Evolutionary conservation across 2,113 vertebrate genomes (phyloP).

Genomic region (Peucedramus taeniatus): DNA sequence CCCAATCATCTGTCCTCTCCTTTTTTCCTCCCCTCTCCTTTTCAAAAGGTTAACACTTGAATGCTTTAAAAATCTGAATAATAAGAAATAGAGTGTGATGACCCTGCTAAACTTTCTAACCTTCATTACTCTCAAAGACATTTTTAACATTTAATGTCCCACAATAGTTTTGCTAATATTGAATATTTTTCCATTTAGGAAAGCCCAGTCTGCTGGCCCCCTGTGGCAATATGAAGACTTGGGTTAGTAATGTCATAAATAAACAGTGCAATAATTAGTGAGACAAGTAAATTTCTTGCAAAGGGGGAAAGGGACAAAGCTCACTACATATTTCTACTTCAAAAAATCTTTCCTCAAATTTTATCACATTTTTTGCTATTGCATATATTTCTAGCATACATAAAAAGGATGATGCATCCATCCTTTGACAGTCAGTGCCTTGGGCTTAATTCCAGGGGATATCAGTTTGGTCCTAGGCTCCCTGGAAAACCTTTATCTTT

Average conservation of each 20-base stretch:
- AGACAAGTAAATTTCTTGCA: neutral
- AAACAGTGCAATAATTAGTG: neutral
- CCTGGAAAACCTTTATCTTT: neutral
- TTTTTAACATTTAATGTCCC: conserved; percentile 46
- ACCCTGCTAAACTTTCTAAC: conserved; percentile 64
- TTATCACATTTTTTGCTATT: neutral
- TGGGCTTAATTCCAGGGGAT: neutral
- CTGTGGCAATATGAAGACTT: neutral
- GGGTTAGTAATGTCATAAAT: neutral
- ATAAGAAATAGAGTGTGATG: conserved; percentile 50
- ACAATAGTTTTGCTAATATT: neutral
- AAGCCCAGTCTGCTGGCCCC: neutral
- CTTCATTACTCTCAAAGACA: conserved; percentile 24
- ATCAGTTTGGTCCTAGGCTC: neutral
- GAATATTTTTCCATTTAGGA: neutral
- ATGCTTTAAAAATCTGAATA: conserved; percentile 75
- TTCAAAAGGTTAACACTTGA: conserved; percentile 85
- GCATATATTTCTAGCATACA: neutral
- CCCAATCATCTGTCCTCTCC: conserved; percentile 75
- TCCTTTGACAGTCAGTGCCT: neutral
- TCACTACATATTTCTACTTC: neutral
- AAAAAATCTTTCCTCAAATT: neutral
- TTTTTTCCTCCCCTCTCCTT: conserved; percentile 48
- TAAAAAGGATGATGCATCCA: neutral
- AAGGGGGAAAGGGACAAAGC: neutral